phyloP scores from a whole-genome alignment of 2,888 invertebrate genomes.

The Crepidodera aurea region DNA sequence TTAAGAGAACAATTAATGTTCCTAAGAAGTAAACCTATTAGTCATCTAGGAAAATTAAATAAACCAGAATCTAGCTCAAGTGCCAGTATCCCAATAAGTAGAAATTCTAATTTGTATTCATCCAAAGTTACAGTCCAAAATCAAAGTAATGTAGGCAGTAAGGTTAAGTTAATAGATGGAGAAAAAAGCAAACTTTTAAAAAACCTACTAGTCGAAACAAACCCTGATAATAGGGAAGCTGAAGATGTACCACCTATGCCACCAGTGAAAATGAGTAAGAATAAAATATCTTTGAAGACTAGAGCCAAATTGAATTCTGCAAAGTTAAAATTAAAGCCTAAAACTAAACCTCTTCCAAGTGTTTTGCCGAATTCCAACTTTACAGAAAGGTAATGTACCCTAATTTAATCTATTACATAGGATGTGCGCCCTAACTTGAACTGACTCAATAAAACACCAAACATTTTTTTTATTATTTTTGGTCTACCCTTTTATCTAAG shows the following conservation, averaged over 20 bases:
- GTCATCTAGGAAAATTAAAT: slow-evolving; percentile 2
- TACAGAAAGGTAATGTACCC: slow-evolving; percentile 28
- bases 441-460: too few relatives aligned
- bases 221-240: not conserved
- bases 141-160: slow-evolving; percentile 18
- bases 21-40: slow-evolving; percentile 47
- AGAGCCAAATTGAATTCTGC: slow-evolving; percentile 33
- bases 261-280: slow-evolving; percentile 34
- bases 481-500: too few relatives aligned
- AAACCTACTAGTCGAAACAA: not conserved
- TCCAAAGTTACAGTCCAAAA: not conserved
- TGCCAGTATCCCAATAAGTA: not conserved
- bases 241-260: slow-evolving; percentile 16
- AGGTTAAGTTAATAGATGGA: slow-evolving; percentile 2
- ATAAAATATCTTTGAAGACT: slow-evolving; percentile 43
- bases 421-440: too few relatives aligned
- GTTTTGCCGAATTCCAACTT: slow-evolving; percentile 20
- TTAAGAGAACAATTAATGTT: slow-evolving; percentile 54
- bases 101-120: not conserved
- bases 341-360: slow-evolving; percentile 21
- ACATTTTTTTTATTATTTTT: too few relatives aligned
- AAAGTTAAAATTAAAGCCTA: slow-evolving; percentile 35
- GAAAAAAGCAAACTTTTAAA: not conserved
- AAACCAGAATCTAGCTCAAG: not conserved
- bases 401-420: not conserved